These are phyloP conservation scores for Phaonia tiefii DNA, from an alignment of 2,888 invertebrate species.

Conservation along the genomic window DNA sequence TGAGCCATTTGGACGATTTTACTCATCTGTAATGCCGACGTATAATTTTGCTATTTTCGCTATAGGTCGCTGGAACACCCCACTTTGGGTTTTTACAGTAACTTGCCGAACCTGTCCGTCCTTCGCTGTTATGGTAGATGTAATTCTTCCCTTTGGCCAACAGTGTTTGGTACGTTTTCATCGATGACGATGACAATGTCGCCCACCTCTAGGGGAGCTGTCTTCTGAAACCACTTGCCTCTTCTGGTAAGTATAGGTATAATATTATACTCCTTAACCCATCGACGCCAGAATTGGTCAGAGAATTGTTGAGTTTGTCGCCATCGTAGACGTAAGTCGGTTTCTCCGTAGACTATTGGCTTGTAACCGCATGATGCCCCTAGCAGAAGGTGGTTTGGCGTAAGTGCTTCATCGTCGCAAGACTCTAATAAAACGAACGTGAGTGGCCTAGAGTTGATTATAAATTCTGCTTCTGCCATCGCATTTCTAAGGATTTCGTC, in stretches of 20 bases:
- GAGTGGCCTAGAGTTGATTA: no score
- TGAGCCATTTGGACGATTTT: no score
- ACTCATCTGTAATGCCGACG: constrained; percentile 32
- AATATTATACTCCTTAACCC: constrained; percentile 57
- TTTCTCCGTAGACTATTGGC: constrained; percentile 25
- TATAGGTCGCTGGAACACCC: constrained; percentile 31
- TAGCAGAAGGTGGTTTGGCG: constrained; percentile 53
- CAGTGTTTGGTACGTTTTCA: neutral
- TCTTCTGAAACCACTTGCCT: constrained; percentile 56
- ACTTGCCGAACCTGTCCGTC: constrained; percentile 8
- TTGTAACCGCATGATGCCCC: constrained; percentile 44
- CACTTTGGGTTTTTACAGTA: constrained; percentile 14
- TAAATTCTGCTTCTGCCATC: no score
- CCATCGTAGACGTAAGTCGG: constrained; percentile 29
- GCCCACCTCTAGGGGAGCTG: neutral
- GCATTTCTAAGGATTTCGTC: no score
- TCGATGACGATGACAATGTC: constrained; percentile 1
- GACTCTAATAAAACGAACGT: no score
- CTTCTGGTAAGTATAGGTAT: constrained; percentile 51
- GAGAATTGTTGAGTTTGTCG: no score
- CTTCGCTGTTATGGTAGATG: neutral
- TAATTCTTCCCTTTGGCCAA: constrained; percentile 24
- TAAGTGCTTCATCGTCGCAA: no score
- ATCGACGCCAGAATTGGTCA: constrained; percentile 28
- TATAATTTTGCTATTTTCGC: constrained; percentile 49